phyloP scores from a whole-genome alignment of 1,140 invertebrate species.

The Gonatopus flavifemur region DNA sequence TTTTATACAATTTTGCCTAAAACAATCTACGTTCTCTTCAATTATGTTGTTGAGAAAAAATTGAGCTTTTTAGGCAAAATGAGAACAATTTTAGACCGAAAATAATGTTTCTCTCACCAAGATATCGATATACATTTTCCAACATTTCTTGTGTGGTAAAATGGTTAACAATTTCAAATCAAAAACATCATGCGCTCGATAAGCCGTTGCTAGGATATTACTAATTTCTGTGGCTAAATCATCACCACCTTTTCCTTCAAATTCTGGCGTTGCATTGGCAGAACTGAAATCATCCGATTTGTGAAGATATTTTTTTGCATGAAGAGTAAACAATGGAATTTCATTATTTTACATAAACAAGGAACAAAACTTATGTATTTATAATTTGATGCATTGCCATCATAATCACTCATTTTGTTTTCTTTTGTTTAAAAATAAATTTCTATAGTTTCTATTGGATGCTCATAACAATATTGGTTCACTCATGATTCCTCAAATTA shows the following conservation, averaged over 20 bases:
- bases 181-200: conserved; percentile 74
- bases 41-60: background rate
- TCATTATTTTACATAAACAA: too few species aligned
- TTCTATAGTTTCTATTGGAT: too few species aligned
- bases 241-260: conserved; percentile 93
- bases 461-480: background rate
- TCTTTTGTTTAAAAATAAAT: too few species aligned
- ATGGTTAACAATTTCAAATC: conserved; percentile 82
- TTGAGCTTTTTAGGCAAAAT: background rate
- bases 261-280: conserved; percentile 92
- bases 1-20: background rate
- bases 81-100: background rate
- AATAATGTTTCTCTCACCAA: conserved; percentile 64
- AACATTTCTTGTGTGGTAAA: conserved; percentile 82
- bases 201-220: conserved; percentile 75
- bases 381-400: too few species aligned
- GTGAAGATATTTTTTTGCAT: conserved; percentile 14
- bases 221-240: conserved; percentile 83
- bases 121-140: conserved; percentile 92
- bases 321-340: too few species aligned
- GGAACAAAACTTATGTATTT: too few species aligned
- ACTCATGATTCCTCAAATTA: conserved; percentile 48
- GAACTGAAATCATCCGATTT: conserved; percentile 80
- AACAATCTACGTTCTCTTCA: too few species aligned
- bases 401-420: too few species aligned